Conservation (phyloP, 2,888 invertebrate species). For the Acanthosoma haemorrhoidale region DNA sequence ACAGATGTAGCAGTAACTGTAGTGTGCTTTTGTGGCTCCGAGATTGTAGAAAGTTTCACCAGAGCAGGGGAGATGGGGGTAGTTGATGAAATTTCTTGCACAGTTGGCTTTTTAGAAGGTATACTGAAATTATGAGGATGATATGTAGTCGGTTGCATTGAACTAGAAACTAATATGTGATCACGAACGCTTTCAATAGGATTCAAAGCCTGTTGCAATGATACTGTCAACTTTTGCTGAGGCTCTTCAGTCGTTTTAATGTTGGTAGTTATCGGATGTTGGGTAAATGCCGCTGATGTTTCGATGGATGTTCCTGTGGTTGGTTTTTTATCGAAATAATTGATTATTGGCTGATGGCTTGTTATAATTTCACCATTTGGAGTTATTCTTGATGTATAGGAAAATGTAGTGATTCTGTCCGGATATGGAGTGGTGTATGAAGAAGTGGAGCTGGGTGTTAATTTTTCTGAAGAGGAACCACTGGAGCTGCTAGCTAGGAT, state of each 20-base stretch:
- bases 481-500: not conserved
- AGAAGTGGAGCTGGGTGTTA: not conserved
- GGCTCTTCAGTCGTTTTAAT: slow-evolving; percentile 18
- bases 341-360: not conserved
- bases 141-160: slow-evolving; percentile 16
- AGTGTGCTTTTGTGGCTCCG: not conserved
- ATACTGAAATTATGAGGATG: slow-evolving; percentile 24
- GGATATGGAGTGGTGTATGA: not conserved
- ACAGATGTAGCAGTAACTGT: not conserved
- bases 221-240: not conserved
- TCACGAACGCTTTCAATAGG: not conserved
- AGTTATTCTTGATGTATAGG: slow-evolving; percentile 20
- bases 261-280: not conserved
- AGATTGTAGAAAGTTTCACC: not conserved
- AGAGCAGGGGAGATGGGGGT: not conserved
- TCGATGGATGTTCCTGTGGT: not conserved
- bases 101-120: not conserved
- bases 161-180: not conserved
- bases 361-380: slow-evolving; percentile 7
- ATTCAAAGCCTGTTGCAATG: not conserved
- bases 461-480: not conserved
- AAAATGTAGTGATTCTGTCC: slow-evolving; percentile 23
- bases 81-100: not conserved
- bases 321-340: not conserved
- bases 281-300: not conserved